A percentile compares a stretch with the other conserved stretches of the same genome.
phyloP scores from a whole-genome alignment of 2,113 vertebrate genomes.

The Sula dactylatra region DNA sequence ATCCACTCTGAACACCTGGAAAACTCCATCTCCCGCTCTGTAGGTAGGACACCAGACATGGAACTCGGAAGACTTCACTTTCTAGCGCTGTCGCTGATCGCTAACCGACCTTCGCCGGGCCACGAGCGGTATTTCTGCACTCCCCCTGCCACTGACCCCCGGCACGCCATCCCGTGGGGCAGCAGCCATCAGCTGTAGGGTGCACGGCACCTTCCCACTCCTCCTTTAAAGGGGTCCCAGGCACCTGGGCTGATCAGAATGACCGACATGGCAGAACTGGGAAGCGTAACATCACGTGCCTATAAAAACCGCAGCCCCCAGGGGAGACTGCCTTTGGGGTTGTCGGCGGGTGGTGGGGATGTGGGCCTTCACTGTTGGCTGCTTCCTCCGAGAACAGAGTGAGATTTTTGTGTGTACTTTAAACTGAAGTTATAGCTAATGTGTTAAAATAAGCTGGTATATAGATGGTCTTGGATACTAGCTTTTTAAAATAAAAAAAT shows the following conservation, averaged over 20 bases:
- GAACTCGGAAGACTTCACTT: too few relatives aligned
- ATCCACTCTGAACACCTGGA: fast-evolving
- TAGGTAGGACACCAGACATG: background rate
- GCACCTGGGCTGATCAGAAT: background rate
- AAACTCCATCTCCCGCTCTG: background rate
- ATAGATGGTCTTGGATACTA: background rate
- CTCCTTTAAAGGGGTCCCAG: background rate
- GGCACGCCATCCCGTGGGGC: fast-evolving
- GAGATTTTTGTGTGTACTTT: fast-evolving
- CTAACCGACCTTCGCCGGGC: fast-evolving
- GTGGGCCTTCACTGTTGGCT: fast-evolving
- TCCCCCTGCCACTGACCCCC: fast-evolving
- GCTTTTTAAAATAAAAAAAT: background rate
- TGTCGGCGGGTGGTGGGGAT: background rate
- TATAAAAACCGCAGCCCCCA: fast-evolving
- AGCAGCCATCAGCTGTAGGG: fast-evolving
- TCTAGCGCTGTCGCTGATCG: fast-evolving
- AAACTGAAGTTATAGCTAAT: fast-evolving
- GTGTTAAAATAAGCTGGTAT: fast-evolving
- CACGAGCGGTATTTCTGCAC: fast-evolving
- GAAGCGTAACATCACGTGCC: fast-evolving
- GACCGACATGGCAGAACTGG: fast-evolving
- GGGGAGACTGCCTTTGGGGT: fast-evolving
- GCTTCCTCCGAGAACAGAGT: fast-evolving
- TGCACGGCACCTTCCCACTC: fast-evolving